A percentile compares a stretch with the other conserved stretches of the same genome.
Conservation (phyloP, 2,113 vertebrate genomes). For the Alethe castanea region DNA sequence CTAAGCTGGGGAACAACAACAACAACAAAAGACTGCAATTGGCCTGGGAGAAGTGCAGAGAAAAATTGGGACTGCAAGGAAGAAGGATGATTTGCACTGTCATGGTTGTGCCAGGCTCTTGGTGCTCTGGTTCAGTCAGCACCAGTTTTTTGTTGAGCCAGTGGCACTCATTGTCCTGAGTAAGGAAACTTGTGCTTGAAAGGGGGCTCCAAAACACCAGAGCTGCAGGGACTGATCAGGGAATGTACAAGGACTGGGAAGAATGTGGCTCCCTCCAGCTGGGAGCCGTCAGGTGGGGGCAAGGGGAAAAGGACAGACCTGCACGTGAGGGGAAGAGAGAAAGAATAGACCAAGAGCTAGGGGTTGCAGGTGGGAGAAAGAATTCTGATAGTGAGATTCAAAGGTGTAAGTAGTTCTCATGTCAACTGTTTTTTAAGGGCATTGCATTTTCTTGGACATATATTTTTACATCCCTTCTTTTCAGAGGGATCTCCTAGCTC, state of each 20-base stretch:
- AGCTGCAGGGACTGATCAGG: fast-evolving
- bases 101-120: neutral
- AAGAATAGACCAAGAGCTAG: neutral
- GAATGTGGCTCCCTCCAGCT: neutral
- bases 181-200: neutral
- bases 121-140: neutral
- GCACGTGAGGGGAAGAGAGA: neutral
- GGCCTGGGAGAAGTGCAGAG: neutral
- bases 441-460: neutral
- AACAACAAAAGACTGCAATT: neutral
- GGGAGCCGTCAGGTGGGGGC: fast-evolving
- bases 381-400: neutral
- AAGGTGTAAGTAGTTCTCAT: neutral
- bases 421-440: neutral
- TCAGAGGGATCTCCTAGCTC: neutral
- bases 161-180: fast-evolving
- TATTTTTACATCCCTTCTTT: neutral
- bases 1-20: neutral
- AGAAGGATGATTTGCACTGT: neutral
- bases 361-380: neutral
- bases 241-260: fast-evolving
- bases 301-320: neutral
- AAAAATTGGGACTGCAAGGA: neutral
- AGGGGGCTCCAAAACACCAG: neutral
- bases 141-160: neutral